Percentiles rank a stretch among this genome's conserved stretches.
These are phyloP conservation scores for Periophthalmus magnuspinnatus DNA, from an alignment of 2,797 vertebrate species.

Conservation along the genomic window DNA sequence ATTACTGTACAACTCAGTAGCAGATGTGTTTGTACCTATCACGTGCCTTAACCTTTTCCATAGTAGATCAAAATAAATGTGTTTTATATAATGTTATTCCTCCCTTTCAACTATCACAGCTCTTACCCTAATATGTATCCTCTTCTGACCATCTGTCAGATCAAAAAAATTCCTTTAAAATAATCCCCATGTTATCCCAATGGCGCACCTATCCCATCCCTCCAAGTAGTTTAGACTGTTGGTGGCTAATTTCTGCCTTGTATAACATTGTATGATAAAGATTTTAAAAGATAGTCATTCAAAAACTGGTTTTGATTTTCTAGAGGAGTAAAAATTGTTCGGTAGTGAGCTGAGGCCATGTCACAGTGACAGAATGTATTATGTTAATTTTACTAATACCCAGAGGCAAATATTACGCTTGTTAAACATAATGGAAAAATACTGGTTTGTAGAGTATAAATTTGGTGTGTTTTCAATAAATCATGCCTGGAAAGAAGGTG, in stretches of 20 bases:
- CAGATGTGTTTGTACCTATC: conserved; percentile 96
- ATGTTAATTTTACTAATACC: conserved; percentile 92
- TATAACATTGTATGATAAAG: conserved; percentile 92
- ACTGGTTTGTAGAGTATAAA: conserved; percentile 93
- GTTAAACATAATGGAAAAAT: conserved; percentile 84
- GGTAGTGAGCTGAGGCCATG: conserved; percentile 79
- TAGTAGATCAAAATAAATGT: conserved; percentile 86
- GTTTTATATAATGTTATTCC: conserved; percentile 82
- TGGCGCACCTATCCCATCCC: conserved; percentile 33
- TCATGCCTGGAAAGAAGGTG: conserved; percentile 87
- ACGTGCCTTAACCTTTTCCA: conserved; percentile 99
- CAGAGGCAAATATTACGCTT: conserved; percentile 88
- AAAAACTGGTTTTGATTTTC: conserved; percentile 79
- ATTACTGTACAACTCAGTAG: conserved; percentile 86
- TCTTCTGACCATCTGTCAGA: conserved; percentile 43
- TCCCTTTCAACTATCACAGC: conserved; percentile 59
- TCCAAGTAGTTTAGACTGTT: conserved; percentile 85
- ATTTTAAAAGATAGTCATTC: conserved; percentile 76
- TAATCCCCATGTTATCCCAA: conserved; percentile 11
- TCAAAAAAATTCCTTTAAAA: conserved; percentile 46
- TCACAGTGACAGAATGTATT: conserved; percentile 93
- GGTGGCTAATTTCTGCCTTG: conserved; percentile 84
- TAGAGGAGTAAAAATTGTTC: conserved; percentile 77
- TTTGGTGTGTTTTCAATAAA: conserved; percentile 99
- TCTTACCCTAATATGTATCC: conserved; percentile 34